These are phyloP conservation scores for Chymomyza amoena DNA, from an alignment of 2,888 invertebrate genomes.

Conservation along the genomic window DNA sequence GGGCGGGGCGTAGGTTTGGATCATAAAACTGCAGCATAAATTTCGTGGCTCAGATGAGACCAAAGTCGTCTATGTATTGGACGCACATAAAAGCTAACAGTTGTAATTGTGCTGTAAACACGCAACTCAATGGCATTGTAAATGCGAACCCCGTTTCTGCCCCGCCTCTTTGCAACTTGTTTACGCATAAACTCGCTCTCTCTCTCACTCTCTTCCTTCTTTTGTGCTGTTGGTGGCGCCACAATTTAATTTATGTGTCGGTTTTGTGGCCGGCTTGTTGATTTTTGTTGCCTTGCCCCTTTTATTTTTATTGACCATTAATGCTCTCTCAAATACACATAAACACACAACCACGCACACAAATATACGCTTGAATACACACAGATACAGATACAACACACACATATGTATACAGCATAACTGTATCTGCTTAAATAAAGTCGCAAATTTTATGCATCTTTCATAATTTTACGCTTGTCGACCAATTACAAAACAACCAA, in stretches of 20 bases:
- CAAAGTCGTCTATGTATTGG: constrained; percentile 45
- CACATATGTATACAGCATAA: constrained; percentile 11
- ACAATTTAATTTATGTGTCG: constrained; percentile 67
- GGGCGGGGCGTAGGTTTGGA: neutral
- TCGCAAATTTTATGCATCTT: constrained; percentile 48
- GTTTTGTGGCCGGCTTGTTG: constrained; percentile 63
- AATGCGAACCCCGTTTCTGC: constrained; percentile 36
- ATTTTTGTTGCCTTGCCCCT: constrained; percentile 47
- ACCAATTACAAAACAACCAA: neutral
- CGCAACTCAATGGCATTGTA: constrained; percentile 71
- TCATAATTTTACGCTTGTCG: constrained; percentile 55
- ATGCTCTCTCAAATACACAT: constrained; percentile 28
- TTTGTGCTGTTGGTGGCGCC: constrained; percentile 46
- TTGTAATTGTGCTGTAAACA: constrained; percentile 73
- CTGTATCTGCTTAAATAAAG: constrained; percentile 31
- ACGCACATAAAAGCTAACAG: constrained; percentile 72
- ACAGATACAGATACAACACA: constrained; percentile 2
- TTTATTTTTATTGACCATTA: constrained; percentile 69
- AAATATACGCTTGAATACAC: neutral
- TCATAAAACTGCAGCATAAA: constrained; percentile 72
- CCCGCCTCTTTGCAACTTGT: constrained; percentile 3
- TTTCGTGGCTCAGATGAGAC: constrained; percentile 24
- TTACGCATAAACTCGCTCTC: neutral
- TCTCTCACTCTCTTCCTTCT: constrained; percentile 9
- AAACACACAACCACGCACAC: neutral